Conservation (phyloP, 1,140 invertebrate genomes). For the Onthophagus taurus region DNA sequence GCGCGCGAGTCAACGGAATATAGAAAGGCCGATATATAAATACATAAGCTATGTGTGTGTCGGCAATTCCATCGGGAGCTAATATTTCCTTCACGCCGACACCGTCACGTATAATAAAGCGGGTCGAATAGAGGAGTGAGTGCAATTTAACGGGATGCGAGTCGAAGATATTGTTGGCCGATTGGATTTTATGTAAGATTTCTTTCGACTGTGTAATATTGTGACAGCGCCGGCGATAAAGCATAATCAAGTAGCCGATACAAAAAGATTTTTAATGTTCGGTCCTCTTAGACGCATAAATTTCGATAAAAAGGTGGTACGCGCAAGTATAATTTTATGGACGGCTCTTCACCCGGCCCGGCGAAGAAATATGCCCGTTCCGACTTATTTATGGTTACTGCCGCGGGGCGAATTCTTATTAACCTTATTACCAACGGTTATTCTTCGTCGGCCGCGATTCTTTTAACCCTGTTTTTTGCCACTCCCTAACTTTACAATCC, state of each 20-base stretch:
- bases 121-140: conserved; percentile 4
- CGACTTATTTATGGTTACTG: conserved; percentile 9
- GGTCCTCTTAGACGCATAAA: conserved; percentile 22
- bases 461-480: no score
- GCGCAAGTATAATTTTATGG: conserved; percentile 17
- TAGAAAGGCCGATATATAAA: conserved; percentile 1
- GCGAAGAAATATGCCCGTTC: conserved; percentile 10
- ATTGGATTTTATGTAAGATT: conserved; percentile 18
- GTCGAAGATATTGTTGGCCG: conserved; percentile 10
- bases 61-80: conserved; percentile 18
- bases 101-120: conserved; percentile 11
- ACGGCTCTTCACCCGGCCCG: conserved; percentile 5
- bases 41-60: conserved; percentile 8
- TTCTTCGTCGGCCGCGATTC: no score
- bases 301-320: conserved; percentile 24
- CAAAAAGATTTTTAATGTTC: conserved; percentile 27
- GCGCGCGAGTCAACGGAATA: conserved; percentile 4
- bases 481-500: no score
- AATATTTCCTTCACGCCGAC: conserved; percentile 18
- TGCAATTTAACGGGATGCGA: not conserved
- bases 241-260: conserved; percentile 30
- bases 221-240: conserved; percentile 29
- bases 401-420: no score
- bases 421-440: no score
- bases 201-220: conserved; percentile 25